A percentile compares a stretch with the other conserved stretches of the same genome.
phyloP scores from a whole-genome alignment of 2,113 vertebrate species.

The Gobius niger region DNA sequence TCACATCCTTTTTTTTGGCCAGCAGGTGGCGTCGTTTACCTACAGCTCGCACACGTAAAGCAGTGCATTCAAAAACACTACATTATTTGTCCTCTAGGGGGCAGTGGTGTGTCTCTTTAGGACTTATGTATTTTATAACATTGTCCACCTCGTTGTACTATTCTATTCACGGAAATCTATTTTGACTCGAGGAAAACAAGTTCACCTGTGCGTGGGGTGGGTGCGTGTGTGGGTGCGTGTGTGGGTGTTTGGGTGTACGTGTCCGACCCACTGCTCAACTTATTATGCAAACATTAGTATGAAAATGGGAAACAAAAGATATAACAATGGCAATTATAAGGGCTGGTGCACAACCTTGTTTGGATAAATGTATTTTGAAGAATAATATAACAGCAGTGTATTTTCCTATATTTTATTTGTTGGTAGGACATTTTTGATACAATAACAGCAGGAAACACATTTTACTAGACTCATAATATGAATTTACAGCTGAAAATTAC shows the following conservation, averaged over 20 bases:
- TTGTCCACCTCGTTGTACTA: slow-evolving; percentile 14
- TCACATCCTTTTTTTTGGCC: neutral
- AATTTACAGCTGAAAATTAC: too few species aligned
- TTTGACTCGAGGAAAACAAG: slow-evolving; percentile 27
- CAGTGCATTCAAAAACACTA: neutral
- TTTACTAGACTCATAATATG: too few species aligned
- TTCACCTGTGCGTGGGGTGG: neutral
- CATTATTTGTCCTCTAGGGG: slow-evolving; percentile 30
- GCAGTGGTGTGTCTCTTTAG: slow-evolving; percentile 1
- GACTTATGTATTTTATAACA: neutral
- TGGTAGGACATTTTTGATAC: too few species aligned
- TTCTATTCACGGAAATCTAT: slow-evolving; percentile 41
- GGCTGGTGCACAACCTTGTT: too few species aligned
- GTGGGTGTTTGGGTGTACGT: neutral
- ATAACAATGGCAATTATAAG: too few species aligned
- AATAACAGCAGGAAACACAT: too few species aligned
- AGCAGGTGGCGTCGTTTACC: slow-evolving; percentile 32
- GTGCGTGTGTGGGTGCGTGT: slow-evolving; percentile 2
- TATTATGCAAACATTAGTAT: neutral
- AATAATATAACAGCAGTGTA: too few species aligned
- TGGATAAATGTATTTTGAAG: too few species aligned
- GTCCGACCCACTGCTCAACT: neutral
- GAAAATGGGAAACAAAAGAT: too few species aligned
- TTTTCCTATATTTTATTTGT: too few species aligned
- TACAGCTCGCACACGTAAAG: neutral